These are phyloP conservation scores for Sceloporus tristichus DNA, from an alignment of 2,113 vertebrate genomes.

Conservation along the genomic window DNA sequence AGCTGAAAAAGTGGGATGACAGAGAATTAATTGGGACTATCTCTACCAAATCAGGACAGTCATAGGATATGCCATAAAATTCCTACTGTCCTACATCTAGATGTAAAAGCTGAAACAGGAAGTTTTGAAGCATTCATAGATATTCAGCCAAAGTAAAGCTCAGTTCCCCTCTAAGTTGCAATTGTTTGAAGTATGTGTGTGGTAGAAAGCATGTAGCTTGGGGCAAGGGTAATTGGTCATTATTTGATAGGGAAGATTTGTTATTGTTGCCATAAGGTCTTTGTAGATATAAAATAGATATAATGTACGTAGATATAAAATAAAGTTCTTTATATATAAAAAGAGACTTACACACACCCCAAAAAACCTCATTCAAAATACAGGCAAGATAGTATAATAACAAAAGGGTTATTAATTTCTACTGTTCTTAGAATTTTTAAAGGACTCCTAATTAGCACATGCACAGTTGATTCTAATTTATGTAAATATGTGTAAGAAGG, in stretches of 20 bases:
- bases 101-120: neutral
- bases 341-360: neutral
- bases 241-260: neutral
- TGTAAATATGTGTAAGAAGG: neutral
- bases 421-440: conserved; percentile 19
- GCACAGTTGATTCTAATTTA: conserved; percentile 17
- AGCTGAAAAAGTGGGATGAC: too few species aligned
- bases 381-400: neutral
- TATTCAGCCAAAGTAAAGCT: neutral
- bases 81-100: neutral
- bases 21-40: too few species aligned
- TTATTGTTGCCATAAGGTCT: neutral
- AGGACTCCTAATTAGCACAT: neutral
- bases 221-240: neutral
- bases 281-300: neutral
- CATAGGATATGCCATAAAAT: too few species aligned
- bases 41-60: too few species aligned
- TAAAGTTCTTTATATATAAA: neutral
- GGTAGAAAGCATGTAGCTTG: neutral
- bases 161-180: neutral
- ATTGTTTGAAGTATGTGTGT: neutral
- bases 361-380: neutral
- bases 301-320: neutral
- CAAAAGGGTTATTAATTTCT: neutral
- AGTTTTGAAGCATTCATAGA: neutral